Evolutionary conservation across 2,888 invertebrate genomes (phyloP).

Genomic region (Lysandra bellargus): DNA sequence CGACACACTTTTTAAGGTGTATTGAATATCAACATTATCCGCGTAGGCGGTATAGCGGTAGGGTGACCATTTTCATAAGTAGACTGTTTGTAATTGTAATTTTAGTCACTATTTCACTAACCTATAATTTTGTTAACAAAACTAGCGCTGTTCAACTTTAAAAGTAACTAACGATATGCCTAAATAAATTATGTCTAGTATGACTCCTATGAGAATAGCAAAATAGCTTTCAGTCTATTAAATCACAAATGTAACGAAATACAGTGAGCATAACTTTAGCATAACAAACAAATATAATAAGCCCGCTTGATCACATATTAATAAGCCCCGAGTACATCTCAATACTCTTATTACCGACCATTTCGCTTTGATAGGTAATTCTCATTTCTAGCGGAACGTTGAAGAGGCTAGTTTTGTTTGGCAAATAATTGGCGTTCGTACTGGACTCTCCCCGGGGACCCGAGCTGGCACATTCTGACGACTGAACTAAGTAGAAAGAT

Average conservation of each 20-base stretch:
- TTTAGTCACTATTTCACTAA: background rate
- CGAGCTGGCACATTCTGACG: constrained; percentile 80
- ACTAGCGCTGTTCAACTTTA: background rate
- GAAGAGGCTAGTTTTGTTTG: constrained; percentile 63
- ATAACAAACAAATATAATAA: constrained; percentile 20
- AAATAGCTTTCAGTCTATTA: background rate
- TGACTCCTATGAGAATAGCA: background rate
- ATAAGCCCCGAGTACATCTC: constrained; percentile 30
- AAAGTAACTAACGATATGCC: background rate
- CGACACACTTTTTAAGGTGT: background rate
- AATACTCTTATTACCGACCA: constrained; percentile 46
- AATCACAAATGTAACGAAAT: background rate
- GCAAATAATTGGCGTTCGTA: constrained; percentile 61
- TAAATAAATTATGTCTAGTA: too few species aligned
- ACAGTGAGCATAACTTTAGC: background rate
- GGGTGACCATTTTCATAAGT: background rate
- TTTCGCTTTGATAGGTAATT: constrained; percentile 53
- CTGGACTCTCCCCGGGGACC: constrained; percentile 77
- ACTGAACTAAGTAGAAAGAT: constrained; percentile 81
- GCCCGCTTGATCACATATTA: constrained; percentile 11
- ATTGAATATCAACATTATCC: background rate
- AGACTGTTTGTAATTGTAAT: background rate
- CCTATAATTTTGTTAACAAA: background rate
- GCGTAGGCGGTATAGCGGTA: background rate
- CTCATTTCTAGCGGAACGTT: constrained; percentile 54